These are phyloP conservation scores for Atlantisia rogersi DNA, from an alignment of 2,113 vertebrate species.

Conservation along the genomic window DNA sequence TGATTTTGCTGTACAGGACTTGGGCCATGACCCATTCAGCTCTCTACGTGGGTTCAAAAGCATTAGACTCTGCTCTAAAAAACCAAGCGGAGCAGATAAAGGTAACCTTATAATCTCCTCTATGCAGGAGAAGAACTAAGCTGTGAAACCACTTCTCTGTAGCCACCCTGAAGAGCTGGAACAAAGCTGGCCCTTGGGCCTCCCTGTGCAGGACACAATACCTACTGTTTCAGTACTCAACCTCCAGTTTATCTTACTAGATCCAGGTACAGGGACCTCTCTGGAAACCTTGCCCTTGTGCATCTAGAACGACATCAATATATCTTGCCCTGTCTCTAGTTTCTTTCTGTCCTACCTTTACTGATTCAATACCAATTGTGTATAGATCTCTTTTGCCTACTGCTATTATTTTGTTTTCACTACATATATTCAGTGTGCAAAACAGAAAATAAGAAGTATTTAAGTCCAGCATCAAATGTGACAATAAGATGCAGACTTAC, in stretches of 20 bases:
- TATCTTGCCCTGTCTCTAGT: neutral
- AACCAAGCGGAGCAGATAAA: neutral
- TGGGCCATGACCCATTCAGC: rapidly evolving
- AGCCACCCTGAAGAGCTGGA: neutral
- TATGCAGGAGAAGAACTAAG: neutral
- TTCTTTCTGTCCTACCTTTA: neutral
- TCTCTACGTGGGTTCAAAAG: neutral
- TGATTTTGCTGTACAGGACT: neutral
- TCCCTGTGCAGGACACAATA: neutral
- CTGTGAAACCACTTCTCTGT: neutral
- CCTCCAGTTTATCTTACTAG: neutral
- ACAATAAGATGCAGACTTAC: neutral
- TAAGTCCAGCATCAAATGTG: neutral
- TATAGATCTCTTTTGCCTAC: neutral
- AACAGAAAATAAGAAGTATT: neutral
- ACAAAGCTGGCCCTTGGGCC: neutral
- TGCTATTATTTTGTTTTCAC: neutral
- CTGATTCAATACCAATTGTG: neutral
- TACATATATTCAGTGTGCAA: neutral
- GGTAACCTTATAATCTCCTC: neutral
- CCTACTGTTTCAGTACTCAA: neutral
- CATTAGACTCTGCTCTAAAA: neutral
- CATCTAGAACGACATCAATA: neutral
- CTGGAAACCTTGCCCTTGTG: neutral
- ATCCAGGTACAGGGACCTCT: neutral